phyloP scores from a whole-genome alignment of 1,140 invertebrate genomes.

The Cataglyphis hispanica region DNA sequence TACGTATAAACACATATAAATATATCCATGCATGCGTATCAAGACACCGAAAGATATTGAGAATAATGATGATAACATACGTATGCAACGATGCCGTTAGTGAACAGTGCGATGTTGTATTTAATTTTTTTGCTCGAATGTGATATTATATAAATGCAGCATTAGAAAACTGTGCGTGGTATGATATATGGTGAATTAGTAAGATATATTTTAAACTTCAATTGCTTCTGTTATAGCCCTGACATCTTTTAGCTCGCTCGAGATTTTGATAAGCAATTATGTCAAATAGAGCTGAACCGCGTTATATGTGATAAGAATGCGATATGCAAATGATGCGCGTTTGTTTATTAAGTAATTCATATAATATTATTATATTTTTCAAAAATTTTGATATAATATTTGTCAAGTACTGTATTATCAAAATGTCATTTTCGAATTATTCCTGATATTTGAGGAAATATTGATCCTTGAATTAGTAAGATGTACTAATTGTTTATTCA shows the following conservation, averaged over 20 bases:
- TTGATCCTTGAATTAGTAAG: too few relatives aligned
- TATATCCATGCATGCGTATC: background rate
- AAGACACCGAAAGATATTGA: background rate
- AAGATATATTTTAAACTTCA: constrained; percentile 3
- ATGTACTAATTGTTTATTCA: background rate
- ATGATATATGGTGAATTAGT: background rate
- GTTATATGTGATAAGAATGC: background rate
- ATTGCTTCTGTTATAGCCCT: background rate
- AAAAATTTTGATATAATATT: background rate
- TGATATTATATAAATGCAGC: constrained; percentile 5
- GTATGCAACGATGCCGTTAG: background rate
- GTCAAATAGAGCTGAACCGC: background rate
- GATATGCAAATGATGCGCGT: background rate
- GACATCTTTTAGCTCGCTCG: background rate
- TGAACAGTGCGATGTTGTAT: background rate
- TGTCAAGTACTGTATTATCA: background rate
- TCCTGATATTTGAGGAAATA: too few relatives aligned
- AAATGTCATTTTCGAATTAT: background rate
- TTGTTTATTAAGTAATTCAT: background rate
- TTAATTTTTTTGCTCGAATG: constrained; percentile 27
- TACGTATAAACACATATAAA: background rate
- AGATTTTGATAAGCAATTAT: background rate
- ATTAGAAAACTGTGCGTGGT: background rate
- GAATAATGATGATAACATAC: background rate
- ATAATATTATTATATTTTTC: background rate